A percentile compares a stretch with the other conserved stretches of the same genome.
phyloP scores from a whole-genome alignment of 2,113 vertebrate species.

The Limanda limanda region DNA sequence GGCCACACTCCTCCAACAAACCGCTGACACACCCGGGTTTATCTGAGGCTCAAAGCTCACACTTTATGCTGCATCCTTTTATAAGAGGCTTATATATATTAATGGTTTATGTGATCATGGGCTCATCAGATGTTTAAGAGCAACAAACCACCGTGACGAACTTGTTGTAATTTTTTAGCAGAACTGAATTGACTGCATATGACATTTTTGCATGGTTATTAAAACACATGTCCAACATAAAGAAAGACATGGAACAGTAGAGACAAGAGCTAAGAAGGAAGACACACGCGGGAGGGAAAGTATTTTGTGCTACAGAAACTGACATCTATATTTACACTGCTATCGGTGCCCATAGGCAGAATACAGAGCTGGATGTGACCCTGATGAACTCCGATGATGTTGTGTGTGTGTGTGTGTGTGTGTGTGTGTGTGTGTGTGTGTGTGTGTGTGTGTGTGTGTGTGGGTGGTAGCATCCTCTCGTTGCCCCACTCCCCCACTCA shows the following conservation, averaged over 20 bases:
- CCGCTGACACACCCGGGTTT: conserved; percentile 39
- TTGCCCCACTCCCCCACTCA: conserved; percentile 39
- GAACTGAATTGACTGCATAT: neutral
- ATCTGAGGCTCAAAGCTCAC: conserved; percentile 12
- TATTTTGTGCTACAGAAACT: conserved; percentile 21
- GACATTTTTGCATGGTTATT: no score
- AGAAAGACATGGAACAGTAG: neutral
- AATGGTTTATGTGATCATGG: conserved; percentile 13
- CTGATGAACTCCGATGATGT: conserved; percentile 31
- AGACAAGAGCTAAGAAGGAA: neutral
- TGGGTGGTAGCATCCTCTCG: conserved; percentile 63
- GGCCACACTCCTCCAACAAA: neutral
- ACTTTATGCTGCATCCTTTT: conserved; percentile 30
- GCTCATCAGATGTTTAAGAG: no score
- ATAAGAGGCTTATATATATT: conserved; percentile 58
- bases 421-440: neutral
- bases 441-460: conserved; percentile 27
- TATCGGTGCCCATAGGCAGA: conserved; percentile 51
- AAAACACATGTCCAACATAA: neutral
- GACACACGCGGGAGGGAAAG: neutral
- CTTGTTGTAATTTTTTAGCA: neutral
- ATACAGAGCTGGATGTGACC: conserved; percentile 53
- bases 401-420: conserved; percentile 26
- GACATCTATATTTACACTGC: conserved; percentile 54
- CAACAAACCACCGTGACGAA: neutral